Base-by-base conservation (phyloP, 1,140 invertebrate genomes). In the Agrilus planipennis region DNA sequence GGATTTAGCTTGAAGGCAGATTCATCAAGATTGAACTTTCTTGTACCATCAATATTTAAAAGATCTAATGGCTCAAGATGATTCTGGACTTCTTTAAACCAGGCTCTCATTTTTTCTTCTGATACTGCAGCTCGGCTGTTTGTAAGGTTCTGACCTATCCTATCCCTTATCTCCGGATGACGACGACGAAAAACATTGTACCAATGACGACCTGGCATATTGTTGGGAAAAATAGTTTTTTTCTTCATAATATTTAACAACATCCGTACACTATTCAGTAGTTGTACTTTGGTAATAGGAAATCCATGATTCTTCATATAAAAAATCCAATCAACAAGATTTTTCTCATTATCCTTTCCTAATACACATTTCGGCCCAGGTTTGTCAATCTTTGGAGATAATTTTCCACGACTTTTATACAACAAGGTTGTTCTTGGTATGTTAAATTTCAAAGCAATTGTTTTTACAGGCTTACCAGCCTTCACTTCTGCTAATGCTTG, bases 1-100 rank as follows among this genome's bases (percentile, higher is more conserved):
- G 54, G 57, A 25, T 18, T 34, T 20, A 62, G 41, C 34, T 47
- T 50, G 44, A 64, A 54, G 19, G 53, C 56, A 22, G 53, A 59
- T 47, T 65, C 60, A 36, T 64, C 58, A 12, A 46, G 34, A 45
- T 63, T 65, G 19, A 58, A 55, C 4, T 61, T 49, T n/a, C 53
- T 42, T 9, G 36, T 39, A 19, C 50, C 50, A 40, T 57, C 46
- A 34, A 44, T 22, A 4, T 7, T 6, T 15, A 10, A 19, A 34
- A n/a, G 19, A 35, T 42, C 28, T 11, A 12, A 41, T 41, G 23
- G 10, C 12, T 34, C 4, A 17, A 54, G 29, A 40, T 57, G 38
- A 4, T 29, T 12, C 11, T 41, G 18, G 18, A 58, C 19, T 45
- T 58, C 49, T 30, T 28, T 11, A 39, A 58, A 58, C 48, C 51